Conservation (phyloP, 2,797 vertebrate species). For the Tragopan temminckii region DNA sequence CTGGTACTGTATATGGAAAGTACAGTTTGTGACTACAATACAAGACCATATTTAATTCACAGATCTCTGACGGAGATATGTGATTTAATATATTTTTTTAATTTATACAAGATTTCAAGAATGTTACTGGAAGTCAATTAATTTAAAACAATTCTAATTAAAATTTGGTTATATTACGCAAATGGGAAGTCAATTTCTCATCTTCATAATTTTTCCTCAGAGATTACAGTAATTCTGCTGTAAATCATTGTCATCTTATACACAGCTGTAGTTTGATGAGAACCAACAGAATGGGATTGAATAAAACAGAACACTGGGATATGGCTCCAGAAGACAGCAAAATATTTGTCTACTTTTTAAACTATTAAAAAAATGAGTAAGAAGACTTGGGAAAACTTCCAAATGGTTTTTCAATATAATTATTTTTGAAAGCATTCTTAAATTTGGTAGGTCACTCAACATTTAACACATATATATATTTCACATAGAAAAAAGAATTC, state of each 20-base stretch:
- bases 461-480: background rate
- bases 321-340: background rate
- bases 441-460: background rate
- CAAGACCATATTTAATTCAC: background rate
- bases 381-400: background rate
- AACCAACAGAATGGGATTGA: background rate
- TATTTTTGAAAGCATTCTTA: background rate
- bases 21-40: background rate
- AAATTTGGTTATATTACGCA: background rate
- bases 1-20: background rate
- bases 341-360: background rate
- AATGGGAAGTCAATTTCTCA: constrained; percentile 34
- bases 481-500: background rate
- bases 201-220: background rate
- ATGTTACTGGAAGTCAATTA: constrained; percentile 12
- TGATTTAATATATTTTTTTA: background rate
- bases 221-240: background rate
- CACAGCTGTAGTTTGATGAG: background rate
- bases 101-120: constrained; percentile 14
- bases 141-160: constrained; percentile 51
- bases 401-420: background rate
- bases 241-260: constrained; percentile 4
- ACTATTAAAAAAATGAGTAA: background rate
- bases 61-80: background rate
- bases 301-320: background rate